These are phyloP conservation scores for Cacajao melanocephalus DNA, from an alignment of 2,797 vertebrate genomes.

Conservation along the genomic window DNA sequence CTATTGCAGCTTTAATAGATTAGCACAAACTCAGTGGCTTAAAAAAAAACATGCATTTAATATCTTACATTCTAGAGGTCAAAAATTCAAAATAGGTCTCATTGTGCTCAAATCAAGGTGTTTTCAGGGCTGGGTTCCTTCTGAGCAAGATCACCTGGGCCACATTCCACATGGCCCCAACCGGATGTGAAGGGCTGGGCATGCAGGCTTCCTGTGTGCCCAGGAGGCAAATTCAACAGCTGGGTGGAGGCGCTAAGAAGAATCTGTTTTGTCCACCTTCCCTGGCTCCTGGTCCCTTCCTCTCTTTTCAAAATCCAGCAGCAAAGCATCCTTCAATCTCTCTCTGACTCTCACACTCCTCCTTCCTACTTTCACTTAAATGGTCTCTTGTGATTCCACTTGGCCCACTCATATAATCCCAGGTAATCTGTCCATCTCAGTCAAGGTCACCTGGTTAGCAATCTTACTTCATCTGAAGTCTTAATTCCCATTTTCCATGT, in stretches of 20 bases:
- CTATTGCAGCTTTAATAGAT: background rate
- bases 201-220: background rate
- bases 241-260: background rate
- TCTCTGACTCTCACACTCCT: background rate
- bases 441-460: background rate
- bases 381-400: background rate
- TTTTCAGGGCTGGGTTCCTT: background rate
- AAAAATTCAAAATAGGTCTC: background rate
- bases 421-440: background rate
- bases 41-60: background rate
- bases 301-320: background rate
- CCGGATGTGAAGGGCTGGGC: background rate
- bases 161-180: background rate
- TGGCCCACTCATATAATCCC: background rate
- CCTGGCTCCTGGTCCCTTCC: background rate
- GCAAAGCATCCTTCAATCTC: background rate
- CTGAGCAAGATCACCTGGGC: background rate
- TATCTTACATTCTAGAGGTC: background rate
- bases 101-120: background rate
- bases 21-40: background rate
- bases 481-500: background rate
- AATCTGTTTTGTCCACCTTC: background rate
- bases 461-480: background rate
- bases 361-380: background rate
- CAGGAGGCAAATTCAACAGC: background rate